These are phyloP conservation scores for Coenonympha arcania DNA, from an alignment of 2,888 invertebrate genomes.

Conservation along the genomic window DNA sequence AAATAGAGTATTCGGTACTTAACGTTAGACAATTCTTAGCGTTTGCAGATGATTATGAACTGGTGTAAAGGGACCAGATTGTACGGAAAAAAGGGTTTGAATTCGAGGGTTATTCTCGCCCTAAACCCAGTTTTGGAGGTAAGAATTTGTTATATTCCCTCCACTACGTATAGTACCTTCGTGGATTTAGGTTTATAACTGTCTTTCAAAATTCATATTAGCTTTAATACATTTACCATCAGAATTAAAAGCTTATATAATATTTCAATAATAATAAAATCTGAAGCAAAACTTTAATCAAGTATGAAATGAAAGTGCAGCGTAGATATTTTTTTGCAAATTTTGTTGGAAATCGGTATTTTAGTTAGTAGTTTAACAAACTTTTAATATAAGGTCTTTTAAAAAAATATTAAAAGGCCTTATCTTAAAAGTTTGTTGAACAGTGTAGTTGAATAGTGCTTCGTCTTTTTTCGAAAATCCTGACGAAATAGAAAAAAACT, in stretches of 20 bases:
- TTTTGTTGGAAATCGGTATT: no score
- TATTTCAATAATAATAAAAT: neutral
- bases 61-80: constrained; percentile 62
- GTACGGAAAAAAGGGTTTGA: constrained; percentile 39
- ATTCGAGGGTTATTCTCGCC: constrained; percentile 18
- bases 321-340: neutral
- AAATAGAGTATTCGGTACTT: constrained; percentile 10
- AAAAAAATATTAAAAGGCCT: no score
- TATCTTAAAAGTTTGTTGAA: no score
- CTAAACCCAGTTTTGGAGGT: constrained; percentile 41
- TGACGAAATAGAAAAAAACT: no score
- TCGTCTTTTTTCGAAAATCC: no score
- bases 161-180: constrained; percentile 51
- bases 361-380: no score
- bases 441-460: no score
- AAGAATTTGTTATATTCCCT: constrained; percentile 66
- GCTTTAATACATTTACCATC: neutral
- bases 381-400: no score
- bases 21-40: constrained; percentile 6
- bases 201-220: neutral
- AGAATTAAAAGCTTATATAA: neutral
- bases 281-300: neutral
- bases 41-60: constrained; percentile 37
- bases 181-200: constrained; percentile 8
- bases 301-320: neutral